phyloP scores from a whole-genome alignment of 2,797 vertebrate species.

The Cygnus olor region DNA sequence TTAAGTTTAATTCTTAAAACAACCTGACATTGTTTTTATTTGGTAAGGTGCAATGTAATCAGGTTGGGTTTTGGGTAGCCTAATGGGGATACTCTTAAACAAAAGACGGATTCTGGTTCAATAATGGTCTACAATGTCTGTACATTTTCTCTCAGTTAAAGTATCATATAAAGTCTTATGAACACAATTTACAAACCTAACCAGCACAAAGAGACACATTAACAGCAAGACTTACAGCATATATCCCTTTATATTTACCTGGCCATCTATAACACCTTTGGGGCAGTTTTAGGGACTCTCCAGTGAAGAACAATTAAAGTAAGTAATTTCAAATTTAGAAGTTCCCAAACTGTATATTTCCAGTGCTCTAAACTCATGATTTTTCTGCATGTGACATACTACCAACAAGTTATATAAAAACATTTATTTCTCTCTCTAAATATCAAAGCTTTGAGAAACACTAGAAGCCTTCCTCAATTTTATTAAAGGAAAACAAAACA shows the following conservation, averaged over 20 bases:
- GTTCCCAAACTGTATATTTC: not conserved
- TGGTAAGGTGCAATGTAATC: not conserved
- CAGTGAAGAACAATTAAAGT: not conserved
- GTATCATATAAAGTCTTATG: not conserved
- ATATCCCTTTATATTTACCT: not conserved
- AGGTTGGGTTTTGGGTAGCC: not conserved
- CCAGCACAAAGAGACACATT: not conserved
- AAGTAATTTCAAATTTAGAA: not conserved
- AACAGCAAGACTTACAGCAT: not conserved
- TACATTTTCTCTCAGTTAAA: not conserved
- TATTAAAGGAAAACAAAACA: not conserved
- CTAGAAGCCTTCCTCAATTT: not conserved
- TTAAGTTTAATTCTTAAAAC: not conserved
- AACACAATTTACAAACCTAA: not conserved
- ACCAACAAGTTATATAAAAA: not conserved
- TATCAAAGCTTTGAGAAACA: not conserved
- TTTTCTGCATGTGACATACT: not conserved
- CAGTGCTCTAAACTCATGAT: not conserved
- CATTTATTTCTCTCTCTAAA: not conserved
- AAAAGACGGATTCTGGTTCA: not conserved
- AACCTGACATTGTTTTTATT: not conserved
- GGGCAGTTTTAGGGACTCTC: not conserved
- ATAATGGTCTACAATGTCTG: not conserved
- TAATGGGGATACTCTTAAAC: not conserved
- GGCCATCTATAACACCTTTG: not conserved